Base-by-base conservation (phyloP, 1,140 invertebrate genomes). In the Rhagoletis zephyria region DNA sequence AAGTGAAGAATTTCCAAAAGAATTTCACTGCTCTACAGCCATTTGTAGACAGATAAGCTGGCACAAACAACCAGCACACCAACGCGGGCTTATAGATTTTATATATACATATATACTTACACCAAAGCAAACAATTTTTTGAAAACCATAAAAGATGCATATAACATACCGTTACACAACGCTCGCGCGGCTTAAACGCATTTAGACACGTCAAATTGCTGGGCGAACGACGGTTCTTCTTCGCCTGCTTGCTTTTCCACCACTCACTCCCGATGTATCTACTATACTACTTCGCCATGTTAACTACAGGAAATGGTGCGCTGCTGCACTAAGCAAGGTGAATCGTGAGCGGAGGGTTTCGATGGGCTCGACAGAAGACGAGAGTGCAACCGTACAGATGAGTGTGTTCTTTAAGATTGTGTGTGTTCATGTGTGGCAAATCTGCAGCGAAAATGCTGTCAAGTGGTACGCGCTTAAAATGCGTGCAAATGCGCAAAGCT, bases 401-500 rank as follows among this genome's bases (percentile, higher is more conserved):
- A 67, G 40, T 67, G n/a, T 67, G 19, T 40, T 2, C 30, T 67
- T 4, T 67, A 7, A 67, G 64, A 4, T 12, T 59, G 74, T 1
- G 3, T 59, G 74, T 51, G 7, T 56, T 45, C n/a, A 42, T 81
- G 74, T 59, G 48, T 59, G 45, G 74, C 9, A 81, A 30, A 81
- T 81, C 16, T 19, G 48, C 48, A 81, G 48, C 42, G 48, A 51
- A 56, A 59, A 56, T 81, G 74, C 42, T 81, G 48, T n/a, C 42
- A 81, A 59, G 74, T 81, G 74, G 74, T 81, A 81, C n/a, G 74
- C 48, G 48, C 51, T 81, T 81, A 14, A 30, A 12, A 56, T 19
- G 48, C 48, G 74, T 81, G 48, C 74, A 81, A 81, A 81, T 51
- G 48, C 74, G 74, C 16, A 81, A 81, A 81, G 74, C 74, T 3